Conservation (phyloP, 2,888 invertebrate genomes). For the Theretra japonica region DNA sequence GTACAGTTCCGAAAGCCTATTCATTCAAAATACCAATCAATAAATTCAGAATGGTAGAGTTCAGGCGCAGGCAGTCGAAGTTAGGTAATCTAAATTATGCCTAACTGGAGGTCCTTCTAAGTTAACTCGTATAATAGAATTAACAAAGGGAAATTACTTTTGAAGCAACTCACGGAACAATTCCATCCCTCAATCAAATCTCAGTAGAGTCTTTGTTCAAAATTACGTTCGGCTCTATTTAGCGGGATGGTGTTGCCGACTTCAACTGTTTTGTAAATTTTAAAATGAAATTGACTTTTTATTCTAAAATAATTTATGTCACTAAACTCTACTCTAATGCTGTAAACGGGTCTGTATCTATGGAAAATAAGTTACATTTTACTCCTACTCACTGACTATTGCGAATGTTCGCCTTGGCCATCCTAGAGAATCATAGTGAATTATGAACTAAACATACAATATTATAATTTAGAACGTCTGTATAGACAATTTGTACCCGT, state of each 20-base stretch:
- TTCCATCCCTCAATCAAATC: constrained; percentile 26
- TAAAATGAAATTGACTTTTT: too few relatives aligned
- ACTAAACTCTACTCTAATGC: too few relatives aligned
- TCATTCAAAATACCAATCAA: neutral
- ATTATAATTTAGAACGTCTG: too few relatives aligned
- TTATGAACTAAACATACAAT: too few relatives aligned
- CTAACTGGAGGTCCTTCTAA: neutral
- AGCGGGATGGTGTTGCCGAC: constrained; percentile 8
- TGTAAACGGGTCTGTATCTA: too few relatives aligned
- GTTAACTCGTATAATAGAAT: constrained; percentile 23
- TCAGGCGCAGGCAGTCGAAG: neutral
- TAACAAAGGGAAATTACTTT: constrained; percentile 16
- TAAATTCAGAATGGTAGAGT: neutral
- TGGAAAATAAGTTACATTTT: too few relatives aligned
- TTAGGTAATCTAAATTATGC: constrained; percentile 16
- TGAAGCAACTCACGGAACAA: constrained; percentile 20
- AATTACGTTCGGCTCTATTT: constrained; percentile 20
- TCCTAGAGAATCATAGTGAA: too few relatives aligned
- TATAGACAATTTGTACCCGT: too few relatives aligned
- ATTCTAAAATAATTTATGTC: too few relatives aligned
- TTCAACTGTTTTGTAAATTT: too few relatives aligned
- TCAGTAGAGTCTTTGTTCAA: constrained; percentile 7
- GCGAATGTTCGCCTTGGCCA: too few relatives aligned
- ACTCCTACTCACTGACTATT: too few relatives aligned
- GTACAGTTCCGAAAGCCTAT: neutral